These are phyloP conservation scores for Aproaerema taeniolella DNA, from an alignment of 2,888 invertebrate genomes.

Conservation along the genomic window DNA sequence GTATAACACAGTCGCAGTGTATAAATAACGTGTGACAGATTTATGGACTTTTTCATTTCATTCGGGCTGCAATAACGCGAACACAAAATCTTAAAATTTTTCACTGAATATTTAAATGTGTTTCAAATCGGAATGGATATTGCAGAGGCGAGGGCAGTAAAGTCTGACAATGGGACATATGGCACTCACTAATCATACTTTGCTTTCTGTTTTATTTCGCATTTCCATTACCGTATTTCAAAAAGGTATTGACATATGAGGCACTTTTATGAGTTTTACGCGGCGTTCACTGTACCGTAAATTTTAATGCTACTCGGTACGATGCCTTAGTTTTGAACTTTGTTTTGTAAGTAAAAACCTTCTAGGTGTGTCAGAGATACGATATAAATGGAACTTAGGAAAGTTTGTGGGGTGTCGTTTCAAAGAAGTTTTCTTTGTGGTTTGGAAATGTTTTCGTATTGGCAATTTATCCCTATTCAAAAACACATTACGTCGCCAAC, in stretches of 20 bases:
- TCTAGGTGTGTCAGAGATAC: slow-evolving; percentile 20
- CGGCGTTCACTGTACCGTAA: slow-evolving; percentile 49
- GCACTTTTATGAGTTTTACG: slow-evolving; percentile 72
- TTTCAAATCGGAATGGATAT: slow-evolving; percentile 17
- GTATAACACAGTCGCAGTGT: slow-evolving; percentile 4
- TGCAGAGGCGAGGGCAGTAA: slow-evolving; percentile 41
- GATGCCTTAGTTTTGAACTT: no score
- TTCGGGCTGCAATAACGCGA: slow-evolving; percentile 6
- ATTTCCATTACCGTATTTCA: slow-evolving; percentile 77
- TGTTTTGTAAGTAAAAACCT: slow-evolving; percentile 34
- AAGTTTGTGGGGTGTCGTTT: neutral
- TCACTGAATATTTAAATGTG: slow-evolving; percentile 15
- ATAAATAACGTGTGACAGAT: slow-evolving; percentile 7
- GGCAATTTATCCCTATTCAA: neutral
- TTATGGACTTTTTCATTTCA: slow-evolving; percentile 9
- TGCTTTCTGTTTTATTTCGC: slow-evolving; percentile 77
- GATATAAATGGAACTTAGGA: slow-evolving; percentile 7
- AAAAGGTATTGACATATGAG: slow-evolving; percentile 74
- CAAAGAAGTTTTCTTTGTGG: neutral
- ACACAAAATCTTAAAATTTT: slow-evolving; percentile 8
- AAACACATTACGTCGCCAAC: neutral
- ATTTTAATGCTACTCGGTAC: no score
- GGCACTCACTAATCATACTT: slow-evolving; percentile 75
- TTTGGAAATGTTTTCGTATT: neutral
- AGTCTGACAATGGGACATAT: slow-evolving; percentile 66